phyloP scores from a whole-genome alignment of 2,113 vertebrate species.

The Aptenodytes forsteri region DNA sequence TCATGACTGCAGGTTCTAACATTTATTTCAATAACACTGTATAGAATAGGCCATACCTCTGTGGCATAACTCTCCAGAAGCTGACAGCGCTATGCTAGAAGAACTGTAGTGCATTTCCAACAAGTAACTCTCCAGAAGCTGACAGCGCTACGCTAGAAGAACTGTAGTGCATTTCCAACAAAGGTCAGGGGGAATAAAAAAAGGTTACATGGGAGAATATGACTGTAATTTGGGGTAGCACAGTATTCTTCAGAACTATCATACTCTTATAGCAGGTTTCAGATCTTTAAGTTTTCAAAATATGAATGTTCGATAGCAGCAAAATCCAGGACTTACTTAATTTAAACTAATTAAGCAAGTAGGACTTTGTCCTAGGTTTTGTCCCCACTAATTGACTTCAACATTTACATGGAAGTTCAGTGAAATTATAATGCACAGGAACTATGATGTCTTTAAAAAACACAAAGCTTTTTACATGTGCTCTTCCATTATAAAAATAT shows the following conservation, averaged over 20 bases:
- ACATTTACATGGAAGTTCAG: neutral
- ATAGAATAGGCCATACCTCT: neutral
- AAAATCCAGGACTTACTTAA: neutral
- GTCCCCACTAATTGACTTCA: neutral
- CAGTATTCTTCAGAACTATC: neutral
- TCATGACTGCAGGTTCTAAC: neutral
- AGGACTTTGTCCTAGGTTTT: neutral
- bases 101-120: neutral
- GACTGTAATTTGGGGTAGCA: neutral
- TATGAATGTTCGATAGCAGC: neutral
- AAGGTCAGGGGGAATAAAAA: neutral
- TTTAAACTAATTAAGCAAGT: neutral
- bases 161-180: neutral
- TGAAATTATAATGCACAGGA: neutral
- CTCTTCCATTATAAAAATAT: neutral
- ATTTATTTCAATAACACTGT: neutral
- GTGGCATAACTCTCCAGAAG: neutral
- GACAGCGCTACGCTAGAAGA: neutral
- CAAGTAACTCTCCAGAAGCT: too few relatives aligned
- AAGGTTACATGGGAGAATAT: neutral
- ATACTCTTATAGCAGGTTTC: neutral
- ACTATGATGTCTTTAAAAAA: neutral
- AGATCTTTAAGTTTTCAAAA: neutral
- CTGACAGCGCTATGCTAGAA: neutral
- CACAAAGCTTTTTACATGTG: neutral